Evolutionary conservation across 1,140 invertebrate genomes (phyloP).

Genomic region (Drosophila ogumai): DNA sequence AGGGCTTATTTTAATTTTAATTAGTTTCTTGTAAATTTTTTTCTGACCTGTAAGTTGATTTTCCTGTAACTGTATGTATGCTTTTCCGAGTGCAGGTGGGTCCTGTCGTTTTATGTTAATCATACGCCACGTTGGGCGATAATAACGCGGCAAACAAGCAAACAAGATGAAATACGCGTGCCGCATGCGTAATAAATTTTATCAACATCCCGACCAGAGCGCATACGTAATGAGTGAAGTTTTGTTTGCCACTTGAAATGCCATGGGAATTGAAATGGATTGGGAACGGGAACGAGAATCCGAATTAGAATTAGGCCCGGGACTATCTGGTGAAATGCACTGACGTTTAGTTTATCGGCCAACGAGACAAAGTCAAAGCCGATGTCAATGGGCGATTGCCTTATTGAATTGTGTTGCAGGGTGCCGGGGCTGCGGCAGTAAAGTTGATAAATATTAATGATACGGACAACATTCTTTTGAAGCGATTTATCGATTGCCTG

Average conservation of each 20-base stretch:
- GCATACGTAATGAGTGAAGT: constrained; percentile 39
- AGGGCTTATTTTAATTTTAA: too few relatives aligned
- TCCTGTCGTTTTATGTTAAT: constrained; percentile 79
- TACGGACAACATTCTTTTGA: background rate
- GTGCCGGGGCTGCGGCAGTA: background rate
- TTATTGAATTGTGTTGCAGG: constrained; percentile 28
- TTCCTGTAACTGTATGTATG: too few relatives aligned
- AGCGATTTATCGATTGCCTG: constrained; percentile 52
- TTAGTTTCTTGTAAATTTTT: background rate
- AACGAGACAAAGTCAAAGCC: constrained; percentile 18
- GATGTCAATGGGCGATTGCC: constrained; percentile 4
- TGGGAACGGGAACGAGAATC: background rate
- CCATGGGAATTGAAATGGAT: constrained; percentile 35
- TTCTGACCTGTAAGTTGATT: background rate
- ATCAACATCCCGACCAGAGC: constrained; percentile 46
- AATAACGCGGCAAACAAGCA: constrained; percentile 81
- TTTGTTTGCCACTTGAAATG: constrained; percentile 53
- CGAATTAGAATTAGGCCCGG: constrained; percentile 36
- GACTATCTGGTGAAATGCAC: constrained; percentile 44
- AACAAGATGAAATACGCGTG: constrained; percentile 82
- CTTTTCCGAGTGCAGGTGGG: constrained; percentile 16
- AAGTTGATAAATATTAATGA: constrained; percentile 32
- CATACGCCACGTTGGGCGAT: constrained; percentile 81
- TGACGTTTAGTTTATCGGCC: constrained; percentile 38
- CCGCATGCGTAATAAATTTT: constrained; percentile 81